phyloP scores from a whole-genome alignment of 2,113 vertebrate genomes.

The Odocoileus virginianus region DNA sequence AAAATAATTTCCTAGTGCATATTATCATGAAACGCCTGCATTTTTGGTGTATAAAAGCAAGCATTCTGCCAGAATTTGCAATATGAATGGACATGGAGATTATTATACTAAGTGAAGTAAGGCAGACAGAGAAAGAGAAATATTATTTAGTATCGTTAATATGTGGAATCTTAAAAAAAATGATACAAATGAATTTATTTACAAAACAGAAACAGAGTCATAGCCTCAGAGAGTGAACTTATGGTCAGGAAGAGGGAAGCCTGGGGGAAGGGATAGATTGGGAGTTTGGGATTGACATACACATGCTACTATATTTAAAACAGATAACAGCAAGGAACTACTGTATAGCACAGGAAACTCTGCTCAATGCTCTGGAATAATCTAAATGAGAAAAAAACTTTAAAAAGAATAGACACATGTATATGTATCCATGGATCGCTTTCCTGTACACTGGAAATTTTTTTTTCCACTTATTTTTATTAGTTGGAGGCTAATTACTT shows the following conservation, averaged over 20 bases:
- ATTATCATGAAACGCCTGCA: neutral
- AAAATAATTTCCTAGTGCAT: neutral
- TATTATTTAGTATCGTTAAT: fast-evolving
- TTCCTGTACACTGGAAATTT: neutral
- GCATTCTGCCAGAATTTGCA: neutral
- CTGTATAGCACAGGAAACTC: neutral
- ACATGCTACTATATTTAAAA: neutral
- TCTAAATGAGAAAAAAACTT: neutral
- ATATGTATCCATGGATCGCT: neutral
- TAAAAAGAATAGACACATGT: neutral
- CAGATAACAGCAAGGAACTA: neutral
- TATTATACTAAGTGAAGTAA: neutral
- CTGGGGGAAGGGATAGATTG: neutral
- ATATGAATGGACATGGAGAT: neutral
- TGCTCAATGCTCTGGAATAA: neutral
- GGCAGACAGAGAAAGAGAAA: neutral
- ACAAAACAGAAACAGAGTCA: neutral
- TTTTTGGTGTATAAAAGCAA: neutral
- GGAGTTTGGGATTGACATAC: neutral
- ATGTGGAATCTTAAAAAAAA: neutral
- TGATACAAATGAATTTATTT: neutral
- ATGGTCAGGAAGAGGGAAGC: neutral
- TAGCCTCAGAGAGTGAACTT: neutral
- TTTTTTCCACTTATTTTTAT: no score
- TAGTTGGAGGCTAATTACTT: no score